Evolutionary conservation across 2,888 invertebrate species (phyloP).

Genomic region (Metacarcinus magister): DNA sequence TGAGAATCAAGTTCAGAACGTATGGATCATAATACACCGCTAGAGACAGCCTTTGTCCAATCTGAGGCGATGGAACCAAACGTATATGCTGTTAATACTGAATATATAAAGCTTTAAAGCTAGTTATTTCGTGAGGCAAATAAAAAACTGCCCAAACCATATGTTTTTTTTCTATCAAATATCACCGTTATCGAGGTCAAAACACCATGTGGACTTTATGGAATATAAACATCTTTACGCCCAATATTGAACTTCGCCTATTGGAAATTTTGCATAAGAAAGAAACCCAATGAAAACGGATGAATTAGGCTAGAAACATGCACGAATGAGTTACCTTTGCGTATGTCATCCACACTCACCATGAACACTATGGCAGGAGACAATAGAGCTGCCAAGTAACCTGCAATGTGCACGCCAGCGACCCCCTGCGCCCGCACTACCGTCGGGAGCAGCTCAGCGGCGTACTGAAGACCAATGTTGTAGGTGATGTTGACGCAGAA

Average conservation of each 20-base stretch:
- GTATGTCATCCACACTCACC: constrained; percentile 86
- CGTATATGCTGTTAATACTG: no score
- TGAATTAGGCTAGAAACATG: background rate
- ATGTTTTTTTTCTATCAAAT: no score
- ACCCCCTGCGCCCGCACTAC: constrained; percentile 93
- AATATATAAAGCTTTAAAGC: no score
- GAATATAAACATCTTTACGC: no score
- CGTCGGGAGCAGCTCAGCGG: constrained; percentile 93
- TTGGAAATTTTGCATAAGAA: background rate
- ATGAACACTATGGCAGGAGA: constrained; percentile 96
- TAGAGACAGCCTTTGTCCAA: background rate
- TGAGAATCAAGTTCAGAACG: background rate
- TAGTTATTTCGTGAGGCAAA: no score
- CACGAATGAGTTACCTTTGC: background rate
- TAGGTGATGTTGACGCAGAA: constrained; percentile 95
- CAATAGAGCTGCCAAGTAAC: constrained; percentile 93
- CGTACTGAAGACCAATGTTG: constrained; percentile 92
- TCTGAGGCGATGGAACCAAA: no score
- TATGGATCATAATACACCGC: background rate
- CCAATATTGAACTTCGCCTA: no score
- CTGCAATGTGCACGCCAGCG: constrained; percentile 92
- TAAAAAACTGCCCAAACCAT: no score
- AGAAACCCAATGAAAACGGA: background rate
- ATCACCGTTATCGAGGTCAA: no score
- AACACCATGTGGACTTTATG: no score